Percentiles rank a stretch among this genome's conserved stretches.
Evolutionary conservation across 2,113 vertebrate species (phyloP).

Genomic region (Indicator indicator): DNA sequence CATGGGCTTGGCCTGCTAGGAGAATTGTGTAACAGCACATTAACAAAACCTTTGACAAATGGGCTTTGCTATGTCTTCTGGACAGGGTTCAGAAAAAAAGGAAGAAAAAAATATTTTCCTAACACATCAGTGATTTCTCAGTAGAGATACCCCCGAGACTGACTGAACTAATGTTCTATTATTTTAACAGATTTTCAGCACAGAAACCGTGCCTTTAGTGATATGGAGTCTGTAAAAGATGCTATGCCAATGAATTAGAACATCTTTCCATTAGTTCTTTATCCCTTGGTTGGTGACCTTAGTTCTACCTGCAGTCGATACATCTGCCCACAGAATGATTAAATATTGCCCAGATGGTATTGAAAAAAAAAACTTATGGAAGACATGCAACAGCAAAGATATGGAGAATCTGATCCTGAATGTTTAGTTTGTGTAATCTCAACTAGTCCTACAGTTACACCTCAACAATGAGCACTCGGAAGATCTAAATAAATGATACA

Average conservation of each 20-base stretch:
- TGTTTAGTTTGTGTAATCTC: background rate
- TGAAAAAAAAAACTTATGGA: background rate
- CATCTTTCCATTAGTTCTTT: background rate
- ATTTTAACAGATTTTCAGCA: background rate
- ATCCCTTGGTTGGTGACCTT: background rate
- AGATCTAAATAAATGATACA: background rate
- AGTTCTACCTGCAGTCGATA: background rate
- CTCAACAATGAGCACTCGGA: background rate
- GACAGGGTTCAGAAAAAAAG: background rate
- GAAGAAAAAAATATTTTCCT: background rate
- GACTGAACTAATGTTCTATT: background rate
- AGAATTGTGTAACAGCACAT: background rate
- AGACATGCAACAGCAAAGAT: background rate
- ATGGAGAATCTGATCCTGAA: background rate
- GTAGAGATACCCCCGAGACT: background rate
- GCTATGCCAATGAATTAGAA: background rate
- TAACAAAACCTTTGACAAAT: background rate
- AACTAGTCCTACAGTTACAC: background rate
- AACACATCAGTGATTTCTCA: background rate
- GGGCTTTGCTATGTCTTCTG: background rate
- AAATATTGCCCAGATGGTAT: background rate
- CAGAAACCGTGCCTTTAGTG: background rate
- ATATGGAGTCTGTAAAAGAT: background rate
- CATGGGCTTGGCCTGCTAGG: background rate
- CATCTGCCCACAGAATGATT: background rate